Evolutionary conservation across 2,888 invertebrate genomes (phyloP).

Genomic region (Ceraclea dissimilis): DNA sequence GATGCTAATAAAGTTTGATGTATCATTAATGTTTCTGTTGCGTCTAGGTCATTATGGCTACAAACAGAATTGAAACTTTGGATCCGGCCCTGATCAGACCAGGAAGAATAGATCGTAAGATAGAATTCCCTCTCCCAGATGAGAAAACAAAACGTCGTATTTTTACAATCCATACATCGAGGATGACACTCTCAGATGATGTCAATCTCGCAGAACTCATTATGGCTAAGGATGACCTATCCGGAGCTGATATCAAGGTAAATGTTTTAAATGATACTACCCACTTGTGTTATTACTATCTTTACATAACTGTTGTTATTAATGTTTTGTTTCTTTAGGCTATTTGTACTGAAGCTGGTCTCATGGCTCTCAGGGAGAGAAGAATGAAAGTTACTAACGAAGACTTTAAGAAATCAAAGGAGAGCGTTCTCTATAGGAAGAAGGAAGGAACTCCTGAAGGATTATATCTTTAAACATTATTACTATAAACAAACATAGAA

Average conservation of each 20-base stretch:
- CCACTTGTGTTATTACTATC: background rate
- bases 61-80: slow-evolving; percentile 95
- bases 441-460: slow-evolving; percentile 99
- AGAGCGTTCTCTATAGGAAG: slow-evolving; percentile 97
- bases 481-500: background rate
- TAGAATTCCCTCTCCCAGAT: slow-evolving; percentile 98
- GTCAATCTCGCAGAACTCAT: slow-evolving; percentile 96
- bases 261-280: slow-evolving; percentile 7
- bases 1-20: too few relatives aligned
- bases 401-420: slow-evolving; percentile 99
- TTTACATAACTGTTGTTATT: background rate
- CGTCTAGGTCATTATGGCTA: slow-evolving; percentile 91
- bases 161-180: slow-evolving; percentile 96
- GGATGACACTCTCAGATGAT: slow-evolving; percentile 96
- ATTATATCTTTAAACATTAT: slow-evolving; percentile 73
- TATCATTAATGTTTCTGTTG: too few relatives aligned
- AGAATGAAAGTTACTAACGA: slow-evolving; percentile 99
- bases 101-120: slow-evolving; percentile 97
- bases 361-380: slow-evolving; percentile 94
- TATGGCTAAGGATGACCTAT: slow-evolving; percentile 99
- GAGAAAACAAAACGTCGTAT: slow-evolving; percentile 97
- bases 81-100: slow-evolving; percentile 98
- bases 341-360: slow-evolving; percentile 98
- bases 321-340: slow-evolving; percentile 54
- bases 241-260: slow-evolving; percentile 93